Evolutionary conservation across 2,113 vertebrate genomes (phyloP).

Genomic region (Oncorhynchus gorbuscha): DNA sequence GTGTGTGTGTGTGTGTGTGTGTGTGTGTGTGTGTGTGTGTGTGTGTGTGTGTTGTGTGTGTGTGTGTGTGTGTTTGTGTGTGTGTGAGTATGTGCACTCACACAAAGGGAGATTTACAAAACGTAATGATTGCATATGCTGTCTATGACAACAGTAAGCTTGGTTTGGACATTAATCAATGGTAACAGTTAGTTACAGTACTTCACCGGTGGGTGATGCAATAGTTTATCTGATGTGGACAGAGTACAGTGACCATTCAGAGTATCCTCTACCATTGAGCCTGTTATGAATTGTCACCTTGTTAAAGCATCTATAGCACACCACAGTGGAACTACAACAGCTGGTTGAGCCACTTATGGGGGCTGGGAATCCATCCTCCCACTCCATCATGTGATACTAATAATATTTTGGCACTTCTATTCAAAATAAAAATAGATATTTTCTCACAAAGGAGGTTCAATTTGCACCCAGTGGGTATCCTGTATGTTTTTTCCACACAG

Average conservation of each 20-base stretch:
- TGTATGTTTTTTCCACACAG: conserved; percentile 4
- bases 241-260: conserved; percentile 21
- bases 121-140: background rate
- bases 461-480: conserved; percentile 2
- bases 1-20: background rate
- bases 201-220: background rate
- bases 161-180: background rate
- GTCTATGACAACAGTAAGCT: background rate
- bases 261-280: background rate
- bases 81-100: background rate
- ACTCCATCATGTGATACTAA: too few species aligned
- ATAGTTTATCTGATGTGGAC: conserved; percentile 4
- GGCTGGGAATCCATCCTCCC: conserved; percentile 25
- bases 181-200: too few species aligned
- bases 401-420: too few species aligned
- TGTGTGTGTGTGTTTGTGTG: background rate
- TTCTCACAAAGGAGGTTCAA: too few species aligned
- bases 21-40: background rate
- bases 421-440: too few species aligned
- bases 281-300: conserved; percentile 12
- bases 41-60: background rate
- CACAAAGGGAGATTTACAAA: background rate
- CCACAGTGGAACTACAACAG: conserved; percentile 50
- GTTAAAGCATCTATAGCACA: conserved; percentile 14
- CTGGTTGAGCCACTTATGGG: conserved; percentile 61